phyloP scores from a whole-genome alignment of 1,140 invertebrate species.

The Tetraneura akinire region DNA sequence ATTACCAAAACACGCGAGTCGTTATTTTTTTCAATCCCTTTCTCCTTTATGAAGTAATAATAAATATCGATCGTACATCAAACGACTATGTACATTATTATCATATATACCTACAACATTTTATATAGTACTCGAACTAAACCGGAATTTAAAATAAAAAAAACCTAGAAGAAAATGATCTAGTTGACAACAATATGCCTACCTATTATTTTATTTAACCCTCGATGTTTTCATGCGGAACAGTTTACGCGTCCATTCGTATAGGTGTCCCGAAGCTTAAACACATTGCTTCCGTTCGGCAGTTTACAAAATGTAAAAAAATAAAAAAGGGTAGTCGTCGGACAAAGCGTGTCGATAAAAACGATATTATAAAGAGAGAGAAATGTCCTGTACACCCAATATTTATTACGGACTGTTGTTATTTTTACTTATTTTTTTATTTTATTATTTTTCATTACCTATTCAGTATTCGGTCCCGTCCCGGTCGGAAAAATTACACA shows the following conservation, averaged over 20 bases:
- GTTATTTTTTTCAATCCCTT: too few relatives aligned
- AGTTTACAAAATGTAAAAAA: too few relatives aligned
- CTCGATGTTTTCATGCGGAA: constrained; percentile 38
- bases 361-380: background rate
- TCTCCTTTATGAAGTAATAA: too few relatives aligned
- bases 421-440: background rate
- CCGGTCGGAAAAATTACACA: too few relatives aligned
- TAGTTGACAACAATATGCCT: constrained; percentile 31
- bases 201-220: constrained; percentile 4
- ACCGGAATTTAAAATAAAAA: too few relatives aligned
- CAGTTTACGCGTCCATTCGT: too few relatives aligned
- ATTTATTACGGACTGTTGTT: background rate
- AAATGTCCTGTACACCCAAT: constrained; percentile 18
- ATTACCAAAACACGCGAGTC: too few relatives aligned
- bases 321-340: constrained; percentile 7
- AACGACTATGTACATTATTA: too few relatives aligned
- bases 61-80: too few relatives aligned
- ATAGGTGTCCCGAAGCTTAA: constrained; percentile 27
- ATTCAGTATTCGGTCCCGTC: too few relatives aligned
- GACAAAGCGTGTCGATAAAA: constrained; percentile 44
- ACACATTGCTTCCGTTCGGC: constrained; percentile 32
- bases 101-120: background rate
- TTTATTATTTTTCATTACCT: constrained; percentile 11
- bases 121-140: background rate
- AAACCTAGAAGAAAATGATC: background rate